Evolutionary conservation across 2,113 vertebrate species (phyloP).

Genomic region (Lamprotornis superbus): DNA sequence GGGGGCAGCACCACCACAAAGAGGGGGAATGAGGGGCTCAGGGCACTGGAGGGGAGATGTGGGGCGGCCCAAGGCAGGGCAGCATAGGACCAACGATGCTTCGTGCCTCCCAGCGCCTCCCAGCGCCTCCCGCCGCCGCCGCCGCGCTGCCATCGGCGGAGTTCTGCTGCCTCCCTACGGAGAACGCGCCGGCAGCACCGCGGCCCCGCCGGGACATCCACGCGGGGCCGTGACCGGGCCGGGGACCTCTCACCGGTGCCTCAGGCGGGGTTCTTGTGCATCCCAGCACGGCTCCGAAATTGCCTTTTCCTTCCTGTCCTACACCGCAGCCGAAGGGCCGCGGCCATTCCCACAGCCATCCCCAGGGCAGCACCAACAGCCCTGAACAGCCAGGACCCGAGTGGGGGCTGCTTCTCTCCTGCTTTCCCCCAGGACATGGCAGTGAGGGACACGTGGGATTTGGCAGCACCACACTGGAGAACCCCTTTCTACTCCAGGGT

Average conservation of each 20-base stretch:
- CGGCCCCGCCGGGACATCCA: background rate
- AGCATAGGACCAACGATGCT: background rate
- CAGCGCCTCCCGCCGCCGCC: background rate
- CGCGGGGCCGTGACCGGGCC: fast-evolving
- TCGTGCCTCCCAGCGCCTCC: background rate
- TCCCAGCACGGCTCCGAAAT: background rate
- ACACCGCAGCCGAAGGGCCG: fast-evolving
- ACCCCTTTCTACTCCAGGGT: fast-evolving
- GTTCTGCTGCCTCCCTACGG: conserved; percentile 49
- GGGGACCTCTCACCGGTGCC: background rate
- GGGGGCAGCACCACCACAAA: background rate
- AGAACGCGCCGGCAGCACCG: background rate
- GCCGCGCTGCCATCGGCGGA: conserved; percentile 10
- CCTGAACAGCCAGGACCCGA: fast-evolving
- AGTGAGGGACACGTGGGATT: background rate
- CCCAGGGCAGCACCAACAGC: background rate
- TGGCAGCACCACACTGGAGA: fast-evolving
- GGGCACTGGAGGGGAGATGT: too few species aligned
- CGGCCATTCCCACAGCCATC: fast-evolving
- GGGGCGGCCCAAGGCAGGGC: background rate
- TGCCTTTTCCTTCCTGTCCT: background rate
- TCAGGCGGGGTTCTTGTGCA: background rate
- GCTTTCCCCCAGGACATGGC: background rate
- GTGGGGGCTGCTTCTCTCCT: background rate
- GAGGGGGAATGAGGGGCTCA: fast-evolving